Conservation (phyloP, 2,113 vertebrate species). For the Varanus komodoensis region DNA sequence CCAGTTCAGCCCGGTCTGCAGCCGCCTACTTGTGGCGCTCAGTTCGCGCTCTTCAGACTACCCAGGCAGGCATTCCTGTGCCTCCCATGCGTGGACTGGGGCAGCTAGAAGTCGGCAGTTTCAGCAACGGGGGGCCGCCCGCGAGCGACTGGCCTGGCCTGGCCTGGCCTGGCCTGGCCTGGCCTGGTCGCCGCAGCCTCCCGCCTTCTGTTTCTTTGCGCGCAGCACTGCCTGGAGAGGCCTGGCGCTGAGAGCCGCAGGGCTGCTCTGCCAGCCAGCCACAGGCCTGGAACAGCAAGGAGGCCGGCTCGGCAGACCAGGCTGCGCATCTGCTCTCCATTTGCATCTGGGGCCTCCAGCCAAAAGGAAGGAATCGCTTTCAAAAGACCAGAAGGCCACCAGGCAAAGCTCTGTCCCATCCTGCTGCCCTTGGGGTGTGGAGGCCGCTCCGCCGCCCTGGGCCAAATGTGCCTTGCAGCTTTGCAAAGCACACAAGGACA, state of each 20-base stretch:
- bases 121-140: neutral
- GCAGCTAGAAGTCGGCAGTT: neutral
- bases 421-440: too few species aligned
- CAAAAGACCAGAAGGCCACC: neutral
- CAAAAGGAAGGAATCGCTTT: neutral
- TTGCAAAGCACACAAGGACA: too few species aligned
- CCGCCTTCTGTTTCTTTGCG: neutral
- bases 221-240: neutral
- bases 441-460: too few species aligned
- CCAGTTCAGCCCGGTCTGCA: too few species aligned
- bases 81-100: neutral
- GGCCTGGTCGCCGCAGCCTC: neutral
- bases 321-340: neutral
- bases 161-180: neutral
- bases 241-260: neutral
- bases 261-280: neutral
- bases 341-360: neutral
- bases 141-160: neutral
- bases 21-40: too few species aligned
- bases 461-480: neutral
- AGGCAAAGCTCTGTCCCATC: neutral
- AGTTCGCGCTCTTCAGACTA: too few species aligned
- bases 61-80: neutral
- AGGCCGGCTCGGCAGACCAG: too few species aligned
- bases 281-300: neutral